Conservation (phyloP, 2,888 invertebrate genomes). For the Netelia melanura region DNA sequence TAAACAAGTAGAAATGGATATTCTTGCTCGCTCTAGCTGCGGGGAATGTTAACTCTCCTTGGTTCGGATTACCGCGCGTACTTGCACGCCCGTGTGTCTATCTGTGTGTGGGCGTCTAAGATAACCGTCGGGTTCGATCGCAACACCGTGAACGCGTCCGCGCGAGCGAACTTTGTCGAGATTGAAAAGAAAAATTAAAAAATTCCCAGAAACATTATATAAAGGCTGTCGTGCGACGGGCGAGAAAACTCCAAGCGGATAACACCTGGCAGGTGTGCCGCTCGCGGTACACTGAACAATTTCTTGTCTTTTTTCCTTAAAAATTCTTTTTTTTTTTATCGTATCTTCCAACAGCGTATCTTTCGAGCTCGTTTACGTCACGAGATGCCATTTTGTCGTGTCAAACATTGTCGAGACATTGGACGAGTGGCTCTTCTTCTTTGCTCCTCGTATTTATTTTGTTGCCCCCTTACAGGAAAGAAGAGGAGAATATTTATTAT, state of each 20-base stretch:
- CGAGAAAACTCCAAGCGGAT: conserved; percentile 24
- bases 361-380: conserved; percentile 26
- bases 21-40: conserved; percentile 31
- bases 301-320: background rate
- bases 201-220: background rate
- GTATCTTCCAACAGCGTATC: background rate
- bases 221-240: conserved; percentile 29
- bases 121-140: conserved; percentile 58
- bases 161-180: conserved; percentile 13
- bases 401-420: conserved; percentile 53
- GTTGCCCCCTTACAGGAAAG: background rate
- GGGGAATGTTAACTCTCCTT: conserved; percentile 23
- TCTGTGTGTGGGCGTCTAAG: conserved; percentile 59
- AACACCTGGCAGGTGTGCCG: conserved; percentile 35
- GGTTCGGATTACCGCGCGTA: conserved; percentile 49
- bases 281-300: conserved; percentile 2
- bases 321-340: background rate
- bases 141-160: conserved; percentile 40
- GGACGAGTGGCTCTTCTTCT: conserved; percentile 19
- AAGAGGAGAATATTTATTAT: conserved; percentile 52
- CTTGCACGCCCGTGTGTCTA: background rate
- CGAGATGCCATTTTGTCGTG: conserved; percentile 32
- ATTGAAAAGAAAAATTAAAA: conserved; percentile 17
- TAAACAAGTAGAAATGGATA: conserved; percentile 69
- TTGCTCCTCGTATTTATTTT: conserved; percentile 36